Conservation (phyloP, 2,888 invertebrate species). For the Venusia cambrica region DNA sequence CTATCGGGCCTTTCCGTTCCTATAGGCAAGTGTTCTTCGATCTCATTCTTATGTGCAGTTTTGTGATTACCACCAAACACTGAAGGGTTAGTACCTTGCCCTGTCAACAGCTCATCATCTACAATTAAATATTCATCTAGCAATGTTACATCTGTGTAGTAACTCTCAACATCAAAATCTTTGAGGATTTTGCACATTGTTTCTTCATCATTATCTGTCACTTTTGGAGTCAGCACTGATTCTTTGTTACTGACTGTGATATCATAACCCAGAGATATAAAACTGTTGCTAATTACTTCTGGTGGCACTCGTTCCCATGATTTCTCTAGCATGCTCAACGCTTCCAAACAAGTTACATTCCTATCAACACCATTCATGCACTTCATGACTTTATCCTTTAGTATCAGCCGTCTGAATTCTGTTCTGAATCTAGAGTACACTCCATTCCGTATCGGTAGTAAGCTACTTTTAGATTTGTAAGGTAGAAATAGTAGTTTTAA, state of each 20-base stretch:
- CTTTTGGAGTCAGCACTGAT: slow-evolving; percentile 29
- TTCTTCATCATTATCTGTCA: slow-evolving; percentile 39
- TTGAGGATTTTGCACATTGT: slow-evolving; percentile 38
- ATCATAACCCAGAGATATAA: slow-evolving; percentile 42
- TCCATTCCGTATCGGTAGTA: slow-evolving; percentile 49
- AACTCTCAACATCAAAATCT: slow-evolving; percentile 44
- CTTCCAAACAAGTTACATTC: slow-evolving; percentile 46
- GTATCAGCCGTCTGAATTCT: slow-evolving; percentile 40
- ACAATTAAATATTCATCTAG: slow-evolving; percentile 48
- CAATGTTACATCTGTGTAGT: slow-evolving; percentile 35
- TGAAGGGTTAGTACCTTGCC: slow-evolving; percentile 46
- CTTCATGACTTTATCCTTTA: slow-evolving; percentile 44
- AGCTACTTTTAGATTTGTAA: slow-evolving; percentile 44
- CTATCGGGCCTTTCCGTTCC: slow-evolving; percentile 39
- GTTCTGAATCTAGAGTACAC: slow-evolving; percentile 39
- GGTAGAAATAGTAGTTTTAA: slow-evolving; percentile 48
- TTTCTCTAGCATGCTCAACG: slow-evolving; percentile 42
- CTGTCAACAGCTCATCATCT: slow-evolving; percentile 48
- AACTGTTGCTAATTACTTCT: slow-evolving; percentile 38
- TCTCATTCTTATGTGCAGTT: slow-evolving; percentile 27
- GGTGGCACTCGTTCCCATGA: slow-evolving; percentile 43
- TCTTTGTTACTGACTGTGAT: slow-evolving; percentile 30
- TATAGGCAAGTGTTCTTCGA: slow-evolving; percentile 38
- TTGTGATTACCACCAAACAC: slow-evolving; percentile 52
- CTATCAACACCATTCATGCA: slow-evolving; percentile 41